phyloP scores from a whole-genome alignment of 2,888 invertebrate species.

The Caenorhabditis drosophilae region DNA sequence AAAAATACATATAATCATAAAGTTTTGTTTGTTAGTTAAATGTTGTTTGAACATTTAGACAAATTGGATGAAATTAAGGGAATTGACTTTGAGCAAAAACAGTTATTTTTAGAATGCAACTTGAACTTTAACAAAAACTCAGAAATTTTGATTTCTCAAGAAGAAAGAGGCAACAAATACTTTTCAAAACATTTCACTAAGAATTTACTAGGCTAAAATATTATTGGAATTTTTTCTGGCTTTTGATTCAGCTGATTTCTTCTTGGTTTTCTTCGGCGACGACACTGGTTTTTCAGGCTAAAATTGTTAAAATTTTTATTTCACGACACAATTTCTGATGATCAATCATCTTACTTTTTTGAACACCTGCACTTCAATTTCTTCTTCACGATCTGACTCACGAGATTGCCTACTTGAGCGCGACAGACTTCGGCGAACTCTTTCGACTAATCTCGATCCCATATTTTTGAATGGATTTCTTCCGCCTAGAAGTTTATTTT shows the following conservation, averaged over 20 bases:
- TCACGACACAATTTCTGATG: background rate
- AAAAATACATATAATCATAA: background rate
- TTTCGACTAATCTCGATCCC: conserved; percentile 63
- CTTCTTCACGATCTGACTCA: conserved; percentile 36
- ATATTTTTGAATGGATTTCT: conserved; percentile 59
- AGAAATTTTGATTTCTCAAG: conserved; percentile 1
- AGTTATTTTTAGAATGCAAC: conserved; percentile 6
- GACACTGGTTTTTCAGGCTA: conserved; percentile 40
- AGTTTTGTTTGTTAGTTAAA: background rate
- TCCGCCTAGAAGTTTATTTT: conserved; percentile 23
- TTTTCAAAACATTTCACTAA: background rate
- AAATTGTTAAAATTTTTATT: conserved; percentile 2
- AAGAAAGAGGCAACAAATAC: background rate
- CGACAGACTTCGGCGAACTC: conserved; percentile 60
- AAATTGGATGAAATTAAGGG: no score
- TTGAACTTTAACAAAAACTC: conserved; percentile 7
- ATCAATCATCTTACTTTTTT: conserved; percentile 31
- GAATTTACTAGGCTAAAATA: no score
- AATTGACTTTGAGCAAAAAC: background rate
- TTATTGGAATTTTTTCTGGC: conserved; percentile 40
- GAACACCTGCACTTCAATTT: conserved; percentile 36
- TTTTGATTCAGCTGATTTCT: conserved; percentile 57
- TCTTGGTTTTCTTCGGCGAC: conserved; percentile 58
- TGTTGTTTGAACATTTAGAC: no score
- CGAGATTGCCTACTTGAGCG: conserved; percentile 44